Base-by-base conservation (phyloP, 2,797 vertebrate species). In the Tiaroga cobitis region DNA sequence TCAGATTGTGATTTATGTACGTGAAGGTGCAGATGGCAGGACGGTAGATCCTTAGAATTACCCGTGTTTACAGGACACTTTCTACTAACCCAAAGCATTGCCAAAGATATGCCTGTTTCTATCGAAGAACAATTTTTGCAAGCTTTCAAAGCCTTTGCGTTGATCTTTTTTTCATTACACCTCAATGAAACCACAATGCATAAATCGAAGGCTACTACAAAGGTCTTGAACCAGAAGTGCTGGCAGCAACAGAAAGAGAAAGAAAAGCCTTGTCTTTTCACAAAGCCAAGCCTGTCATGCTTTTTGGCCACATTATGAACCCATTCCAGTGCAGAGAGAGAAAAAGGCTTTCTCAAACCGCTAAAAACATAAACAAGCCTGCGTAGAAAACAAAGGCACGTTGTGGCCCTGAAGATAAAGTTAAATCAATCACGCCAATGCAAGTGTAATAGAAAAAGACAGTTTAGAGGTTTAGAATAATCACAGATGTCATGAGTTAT, bases 391-490 rank as follows among this genome's bases (percentile, higher is more conserved):
- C 26, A 56, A 88, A 86, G 46, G 87, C 86, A 87, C 89, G 91
- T 90, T 91, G 89, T 93, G 92, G 92, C 90, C 82, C 73, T 80
- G 89, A 87, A 94, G 92, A 94, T 93, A 92, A 93, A 85, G 86
- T 90, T 87, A 90, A 93, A 94, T 94, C 91, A 90, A 93, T 93
- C 93, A 92, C 85, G 90, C 89, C 88, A 88, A 79, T 39, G 88
- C 89, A 89, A 92, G 90, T 82, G 85, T 90, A 92, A 92, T 89
- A 88, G 85, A 86, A 90, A 93, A 92, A 91, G 90, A 93, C 91
- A 92, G 90, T 92, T 93, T 93, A 93, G 93, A 93, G 92, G 90
- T 92, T 93, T 88, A 78, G 89, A 93, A 94, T 95, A 94, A 94
- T 94, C 92, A 88, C 88, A 90, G 82, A 91, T 91, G 93, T 92